Evolutionary conservation across 2,888 invertebrate species (phyloP).

Genomic region (Lithodes maja): DNA sequence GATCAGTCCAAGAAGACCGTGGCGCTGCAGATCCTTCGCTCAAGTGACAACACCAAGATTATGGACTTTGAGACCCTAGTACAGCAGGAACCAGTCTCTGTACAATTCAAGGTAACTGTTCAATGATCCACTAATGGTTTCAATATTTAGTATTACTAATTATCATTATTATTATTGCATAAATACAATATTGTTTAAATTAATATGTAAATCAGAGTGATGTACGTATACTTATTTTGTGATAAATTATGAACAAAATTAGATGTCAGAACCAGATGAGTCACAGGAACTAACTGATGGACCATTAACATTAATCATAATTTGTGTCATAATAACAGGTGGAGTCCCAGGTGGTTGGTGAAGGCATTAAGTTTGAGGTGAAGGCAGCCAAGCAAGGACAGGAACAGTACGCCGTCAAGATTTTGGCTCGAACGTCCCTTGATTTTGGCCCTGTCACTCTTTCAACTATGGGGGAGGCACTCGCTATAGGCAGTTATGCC

Average conservation of each 20-base stretch:
- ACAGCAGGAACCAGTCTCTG: background rate
- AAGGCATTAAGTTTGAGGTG: constrained; percentile 40
- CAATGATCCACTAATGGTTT: background rate
- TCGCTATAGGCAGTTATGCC: too few relatives aligned
- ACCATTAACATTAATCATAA: background rate
- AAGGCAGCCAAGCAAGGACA: background rate
- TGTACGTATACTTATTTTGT: too few relatives aligned
- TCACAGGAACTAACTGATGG: background rate
- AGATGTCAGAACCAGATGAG: too few relatives aligned
- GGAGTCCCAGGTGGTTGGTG: constrained; percentile 15
- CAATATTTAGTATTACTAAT: too few relatives aligned
- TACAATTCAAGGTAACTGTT: background rate
- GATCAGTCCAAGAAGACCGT: background rate
- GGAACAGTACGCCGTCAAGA: background rate
- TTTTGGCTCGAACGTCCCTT: too few relatives aligned
- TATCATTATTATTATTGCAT: too few relatives aligned
- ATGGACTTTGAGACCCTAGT: background rate
- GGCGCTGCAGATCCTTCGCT: background rate
- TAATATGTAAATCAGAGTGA: too few relatives aligned
- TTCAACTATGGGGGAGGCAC: too few relatives aligned
- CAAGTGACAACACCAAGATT: constrained; percentile 21
- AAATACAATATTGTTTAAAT: too few relatives aligned
- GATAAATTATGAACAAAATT: too few relatives aligned
- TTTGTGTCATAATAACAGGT: constrained; percentile 9
- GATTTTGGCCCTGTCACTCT: too few relatives aligned